Evolutionary conservation across 2,113 vertebrate species (phyloP).

Genomic region (Brachyhypopomus gauderio): DNA sequence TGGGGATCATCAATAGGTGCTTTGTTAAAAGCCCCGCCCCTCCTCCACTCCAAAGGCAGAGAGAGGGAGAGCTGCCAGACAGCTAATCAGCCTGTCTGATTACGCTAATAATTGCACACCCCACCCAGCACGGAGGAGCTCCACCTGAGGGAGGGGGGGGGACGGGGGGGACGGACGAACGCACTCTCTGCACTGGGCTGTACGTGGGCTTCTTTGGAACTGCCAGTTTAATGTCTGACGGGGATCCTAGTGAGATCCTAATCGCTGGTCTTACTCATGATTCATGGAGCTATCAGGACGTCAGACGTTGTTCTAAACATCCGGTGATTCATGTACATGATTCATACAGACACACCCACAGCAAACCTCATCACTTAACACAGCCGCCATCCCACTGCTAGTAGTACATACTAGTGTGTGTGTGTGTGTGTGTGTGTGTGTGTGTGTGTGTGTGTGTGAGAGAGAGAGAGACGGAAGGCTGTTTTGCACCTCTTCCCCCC

Average conservation of each 20-base stretch:
- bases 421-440: conserved; percentile 4
- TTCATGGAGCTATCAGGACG: too few relatives aligned
- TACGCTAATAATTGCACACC: conserved; percentile 23
- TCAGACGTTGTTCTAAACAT: too few relatives aligned
- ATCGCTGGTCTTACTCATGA: too few relatives aligned
- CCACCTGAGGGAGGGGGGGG: conserved; percentile 13
- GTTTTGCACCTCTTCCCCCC: conserved; percentile 5
- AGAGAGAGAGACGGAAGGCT: conserved; percentile 10
- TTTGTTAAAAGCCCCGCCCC: conserved; percentile 59
- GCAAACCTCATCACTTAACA: too few relatives aligned
- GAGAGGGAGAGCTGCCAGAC: conserved; percentile 1
- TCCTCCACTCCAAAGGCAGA: conserved; percentile 11
- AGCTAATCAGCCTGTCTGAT: conserved; percentile 40
- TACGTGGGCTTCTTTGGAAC: too few relatives aligned
- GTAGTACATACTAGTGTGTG: neutral
- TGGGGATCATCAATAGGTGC: conserved; percentile 57
- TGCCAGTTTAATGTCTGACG: too few relatives aligned
- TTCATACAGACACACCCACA: too few relatives aligned
- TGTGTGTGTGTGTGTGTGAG: neutral
- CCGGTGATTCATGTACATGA: too few relatives aligned
- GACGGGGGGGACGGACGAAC: neutral
- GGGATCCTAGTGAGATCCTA: too few relatives aligned
- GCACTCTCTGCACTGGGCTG: too few relatives aligned
- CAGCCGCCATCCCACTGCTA: neutral
- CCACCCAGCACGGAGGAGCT: neutral